These are phyloP conservation scores for Drosophila conformis DNA, from an alignment of 2,888 invertebrate species.

Conservation along the genomic window DNA sequence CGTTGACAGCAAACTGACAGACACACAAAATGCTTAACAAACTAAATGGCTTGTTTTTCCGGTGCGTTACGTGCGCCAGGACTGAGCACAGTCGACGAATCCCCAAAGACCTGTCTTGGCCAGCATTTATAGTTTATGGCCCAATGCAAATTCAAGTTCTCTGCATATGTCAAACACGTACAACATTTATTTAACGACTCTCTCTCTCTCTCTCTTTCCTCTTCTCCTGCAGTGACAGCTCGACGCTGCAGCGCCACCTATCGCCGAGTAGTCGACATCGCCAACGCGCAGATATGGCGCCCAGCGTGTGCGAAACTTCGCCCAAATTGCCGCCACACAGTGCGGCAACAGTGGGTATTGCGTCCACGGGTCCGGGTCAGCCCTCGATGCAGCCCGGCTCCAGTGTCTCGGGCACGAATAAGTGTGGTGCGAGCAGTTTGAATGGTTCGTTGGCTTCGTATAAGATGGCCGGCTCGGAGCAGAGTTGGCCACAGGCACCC, in stretches of 20 bases:
- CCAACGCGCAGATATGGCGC: slow-evolving; percentile 84
- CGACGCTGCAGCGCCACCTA: slow-evolving; percentile 78
- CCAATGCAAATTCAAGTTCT: slow-evolving; percentile 71
- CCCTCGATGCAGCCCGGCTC: slow-evolving; percentile 21
- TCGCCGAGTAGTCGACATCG: slow-evolving; percentile 24
- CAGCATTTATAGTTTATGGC: slow-evolving; percentile 42
- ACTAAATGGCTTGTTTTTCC: slow-evolving; percentile 77
- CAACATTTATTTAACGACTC: slow-evolving; percentile 50
- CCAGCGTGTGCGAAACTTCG: slow-evolving; percentile 85
- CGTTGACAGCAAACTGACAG: slow-evolving; percentile 63
- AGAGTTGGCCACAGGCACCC: slow-evolving; percentile 83
- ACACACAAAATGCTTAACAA: slow-evolving; percentile 68
- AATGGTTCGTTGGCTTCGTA: slow-evolving; percentile 83
- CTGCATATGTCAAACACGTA: slow-evolving; percentile 60
- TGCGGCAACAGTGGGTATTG: slow-evolving; percentile 18
- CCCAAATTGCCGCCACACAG: slow-evolving; percentile 76
- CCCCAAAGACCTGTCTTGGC: slow-evolving; percentile 21
- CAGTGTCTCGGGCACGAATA: slow-evolving; percentile 63
- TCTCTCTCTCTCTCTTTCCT: slow-evolving; percentile 40
- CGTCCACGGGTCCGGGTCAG: not conserved
- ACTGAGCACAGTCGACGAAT: not conserved
- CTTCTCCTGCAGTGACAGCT: slow-evolving; percentile 85
- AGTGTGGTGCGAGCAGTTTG: slow-evolving; percentile 79
- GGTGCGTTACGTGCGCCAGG: slow-evolving; percentile 64
- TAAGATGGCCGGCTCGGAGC: slow-evolving; percentile 83